These are phyloP conservation scores for Sternotherus odoratus DNA, from an alignment of 2,797 vertebrate genomes.

Conservation along the genomic window DNA sequence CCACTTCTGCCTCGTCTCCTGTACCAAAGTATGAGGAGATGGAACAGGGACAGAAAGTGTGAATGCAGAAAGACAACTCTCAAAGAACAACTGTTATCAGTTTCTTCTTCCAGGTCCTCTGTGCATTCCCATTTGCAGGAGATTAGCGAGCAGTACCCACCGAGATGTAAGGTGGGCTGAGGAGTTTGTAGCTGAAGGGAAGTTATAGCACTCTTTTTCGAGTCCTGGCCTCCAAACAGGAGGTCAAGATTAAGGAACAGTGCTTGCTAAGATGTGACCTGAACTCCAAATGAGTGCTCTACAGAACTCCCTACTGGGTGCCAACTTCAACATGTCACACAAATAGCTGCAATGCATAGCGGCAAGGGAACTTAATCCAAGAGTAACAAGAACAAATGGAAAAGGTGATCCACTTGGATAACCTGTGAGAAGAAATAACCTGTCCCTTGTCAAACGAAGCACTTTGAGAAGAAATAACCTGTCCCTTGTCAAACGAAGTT, in stretches of 20 bases:
- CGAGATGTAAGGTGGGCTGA: neutral
- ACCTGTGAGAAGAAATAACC: too few species aligned
- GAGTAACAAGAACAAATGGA: too few species aligned
- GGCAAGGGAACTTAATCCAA: too few species aligned
- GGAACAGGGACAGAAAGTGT: neutral
- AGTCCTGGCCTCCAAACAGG: neutral
- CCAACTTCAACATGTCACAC: neutral
- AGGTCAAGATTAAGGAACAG: neutral
- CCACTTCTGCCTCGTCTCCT: neutral
- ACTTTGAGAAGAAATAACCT: too few species aligned
- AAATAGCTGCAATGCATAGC: neutral
- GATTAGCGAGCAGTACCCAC: neutral
- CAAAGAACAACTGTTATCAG: neutral
- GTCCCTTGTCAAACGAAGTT: too few species aligned
- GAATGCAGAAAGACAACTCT: neutral
- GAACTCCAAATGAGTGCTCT: neutral
- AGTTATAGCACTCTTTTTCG: neutral
- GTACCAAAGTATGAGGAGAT: neutral
- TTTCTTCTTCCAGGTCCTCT: neutral
- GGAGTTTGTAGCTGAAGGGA: neutral
- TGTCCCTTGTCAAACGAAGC: too few species aligned
- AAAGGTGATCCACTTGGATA: too few species aligned
- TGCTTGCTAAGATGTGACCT: neutral
- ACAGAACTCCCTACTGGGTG: neutral
- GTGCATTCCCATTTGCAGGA: neutral